Evolutionary conservation across 1,140 invertebrate species (phyloP).

Genomic region (Lepidurus couesii): DNA sequence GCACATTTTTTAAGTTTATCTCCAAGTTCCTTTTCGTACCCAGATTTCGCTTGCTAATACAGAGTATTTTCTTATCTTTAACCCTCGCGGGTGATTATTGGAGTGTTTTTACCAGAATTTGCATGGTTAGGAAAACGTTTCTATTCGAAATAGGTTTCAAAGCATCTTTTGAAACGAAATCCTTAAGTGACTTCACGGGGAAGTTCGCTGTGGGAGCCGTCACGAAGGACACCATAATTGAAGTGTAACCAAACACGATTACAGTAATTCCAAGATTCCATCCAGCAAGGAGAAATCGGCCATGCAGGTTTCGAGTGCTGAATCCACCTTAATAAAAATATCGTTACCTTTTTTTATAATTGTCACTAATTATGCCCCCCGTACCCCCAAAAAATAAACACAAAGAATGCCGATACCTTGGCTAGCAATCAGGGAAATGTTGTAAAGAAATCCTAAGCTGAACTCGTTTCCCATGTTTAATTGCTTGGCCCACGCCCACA

Average conservation of each 20-base stretch:
- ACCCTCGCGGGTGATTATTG: too few species aligned
- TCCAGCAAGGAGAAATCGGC: neutral
- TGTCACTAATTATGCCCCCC: too few species aligned
- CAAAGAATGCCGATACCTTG: neutral
- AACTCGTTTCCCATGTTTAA: neutral
- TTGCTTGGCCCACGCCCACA: neutral
- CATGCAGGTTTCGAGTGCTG: neutral
- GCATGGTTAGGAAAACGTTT: neutral
- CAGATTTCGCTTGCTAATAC: neutral
- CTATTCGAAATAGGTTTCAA: neutral
- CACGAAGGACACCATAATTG: neutral
- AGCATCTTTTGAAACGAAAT: neutral
- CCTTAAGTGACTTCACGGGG: neutral
- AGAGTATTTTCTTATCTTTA: neutral
- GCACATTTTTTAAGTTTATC: neutral
- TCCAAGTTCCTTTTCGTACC: neutral
- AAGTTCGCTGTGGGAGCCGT: neutral
- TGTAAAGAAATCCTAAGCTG: neutral
- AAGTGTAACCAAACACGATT: neutral
- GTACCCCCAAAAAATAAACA: neutral
- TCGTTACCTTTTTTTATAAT: neutral
- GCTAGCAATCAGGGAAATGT: neutral
- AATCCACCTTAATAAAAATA: neutral
- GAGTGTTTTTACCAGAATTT: neutral
- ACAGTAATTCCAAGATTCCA: neutral